Conservation (phyloP, 2,888 invertebrate genomes). For the Eugnorisma glareosa region DNA sequence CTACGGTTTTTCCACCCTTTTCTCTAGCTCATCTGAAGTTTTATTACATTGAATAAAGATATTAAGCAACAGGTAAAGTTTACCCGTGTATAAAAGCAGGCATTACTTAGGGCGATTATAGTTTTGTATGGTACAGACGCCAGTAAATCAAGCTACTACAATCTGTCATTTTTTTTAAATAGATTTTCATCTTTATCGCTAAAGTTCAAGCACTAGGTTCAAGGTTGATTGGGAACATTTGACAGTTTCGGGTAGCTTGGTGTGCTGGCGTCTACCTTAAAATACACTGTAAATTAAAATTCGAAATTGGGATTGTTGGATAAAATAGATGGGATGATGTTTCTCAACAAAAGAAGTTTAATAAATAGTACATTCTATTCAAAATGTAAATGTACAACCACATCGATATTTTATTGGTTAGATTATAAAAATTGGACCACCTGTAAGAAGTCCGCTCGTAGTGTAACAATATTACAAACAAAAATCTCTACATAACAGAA, state of each 20-base stretch:
- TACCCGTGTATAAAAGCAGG: background rate
- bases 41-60: background rate
- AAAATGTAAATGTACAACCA: slow-evolving; percentile 91
- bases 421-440: slow-evolving; percentile 91
- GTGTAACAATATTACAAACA: slow-evolving; percentile 91
- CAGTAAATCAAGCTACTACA: no score
- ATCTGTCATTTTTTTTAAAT: no score
- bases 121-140: background rate
- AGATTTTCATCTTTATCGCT: no score
- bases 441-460: slow-evolving; percentile 87
- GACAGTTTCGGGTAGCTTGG: no score
- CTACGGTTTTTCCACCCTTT: background rate
- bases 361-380: slow-evolving; percentile 90
- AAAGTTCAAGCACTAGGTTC: no score
- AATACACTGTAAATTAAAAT: background rate
- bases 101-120: background rate
- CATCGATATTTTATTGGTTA: slow-evolving; percentile 91
- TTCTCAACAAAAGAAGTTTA: slow-evolving; percentile 87
- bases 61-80: background rate
- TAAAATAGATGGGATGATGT: slow-evolving; percentile 80
- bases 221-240: no score
- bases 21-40: background rate
- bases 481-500: slow-evolving; percentile 91
- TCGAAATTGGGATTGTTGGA: slow-evolving; percentile 41
- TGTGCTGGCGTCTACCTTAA: no score